Evolutionary conservation across 2,888 invertebrate species (phyloP).

Genomic region (Leptopilina syphax): DNA sequence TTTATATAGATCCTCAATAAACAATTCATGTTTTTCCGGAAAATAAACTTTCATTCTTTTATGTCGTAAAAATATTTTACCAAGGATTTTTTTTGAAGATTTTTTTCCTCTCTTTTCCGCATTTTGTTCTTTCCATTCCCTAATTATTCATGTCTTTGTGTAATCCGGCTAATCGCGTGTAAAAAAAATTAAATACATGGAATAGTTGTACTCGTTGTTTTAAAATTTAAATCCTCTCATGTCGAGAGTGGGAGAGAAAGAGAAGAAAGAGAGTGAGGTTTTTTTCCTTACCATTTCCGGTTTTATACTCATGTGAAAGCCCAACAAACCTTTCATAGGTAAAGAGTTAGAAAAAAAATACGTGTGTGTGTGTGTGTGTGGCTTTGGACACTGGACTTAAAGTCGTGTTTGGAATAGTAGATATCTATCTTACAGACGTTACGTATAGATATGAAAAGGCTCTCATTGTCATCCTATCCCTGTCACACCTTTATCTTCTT

Average conservation of each 20-base stretch:
- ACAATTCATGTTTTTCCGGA: background rate
- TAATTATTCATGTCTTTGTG: conserved; percentile 32
- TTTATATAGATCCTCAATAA: background rate
- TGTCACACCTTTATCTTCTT: conserved; percentile 26
- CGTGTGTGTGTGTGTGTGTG: too few relatives aligned
- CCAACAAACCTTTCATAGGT: background rate
- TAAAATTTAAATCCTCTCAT: background rate
- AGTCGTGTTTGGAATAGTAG: conserved; percentile 17
- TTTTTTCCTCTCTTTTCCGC: conserved; percentile 3
- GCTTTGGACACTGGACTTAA: background rate
- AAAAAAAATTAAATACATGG: conserved; percentile 30
- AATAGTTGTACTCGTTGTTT: conserved; percentile 14
- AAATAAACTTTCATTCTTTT: background rate
- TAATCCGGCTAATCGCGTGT: conserved; percentile 23
- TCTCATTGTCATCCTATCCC: conserved; percentile 28
- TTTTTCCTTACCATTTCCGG: background rate
- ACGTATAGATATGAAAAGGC: background rate
- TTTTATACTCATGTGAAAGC: conserved; percentile 14
- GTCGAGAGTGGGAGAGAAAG: background rate
- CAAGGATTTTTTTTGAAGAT: too few relatives aligned
- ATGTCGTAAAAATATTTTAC: conserved; percentile 4
- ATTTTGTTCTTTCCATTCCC: conserved; percentile 1
- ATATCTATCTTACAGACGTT: conserved; percentile 12
- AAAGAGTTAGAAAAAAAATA: background rate
- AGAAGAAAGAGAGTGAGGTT: background rate